Conservation (phyloP, 2,797 vertebrate species). For the Galago senegalensis region DNA sequence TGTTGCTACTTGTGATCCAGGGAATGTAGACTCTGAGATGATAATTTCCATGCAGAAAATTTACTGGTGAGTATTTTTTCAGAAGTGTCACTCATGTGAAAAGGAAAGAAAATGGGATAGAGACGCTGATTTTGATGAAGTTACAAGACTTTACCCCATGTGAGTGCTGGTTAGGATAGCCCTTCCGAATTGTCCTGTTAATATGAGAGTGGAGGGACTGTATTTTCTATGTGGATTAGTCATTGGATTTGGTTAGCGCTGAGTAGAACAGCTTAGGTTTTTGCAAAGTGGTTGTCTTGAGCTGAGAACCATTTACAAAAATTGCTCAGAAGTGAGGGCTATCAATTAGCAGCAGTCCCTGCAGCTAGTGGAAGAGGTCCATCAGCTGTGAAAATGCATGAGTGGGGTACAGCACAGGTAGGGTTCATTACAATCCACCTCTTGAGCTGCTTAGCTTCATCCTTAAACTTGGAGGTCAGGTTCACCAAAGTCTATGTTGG, state of each 20-base stretch:
- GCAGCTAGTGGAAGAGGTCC: background rate
- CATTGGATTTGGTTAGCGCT: background rate
- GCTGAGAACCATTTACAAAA: background rate
- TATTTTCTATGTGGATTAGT: background rate
- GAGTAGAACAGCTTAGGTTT: background rate
- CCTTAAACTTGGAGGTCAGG: background rate
- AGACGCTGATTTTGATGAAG: background rate
- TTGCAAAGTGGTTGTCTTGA: background rate
- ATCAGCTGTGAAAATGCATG: background rate
- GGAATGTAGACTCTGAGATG: background rate
- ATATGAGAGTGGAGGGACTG: background rate
- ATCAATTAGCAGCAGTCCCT: background rate
- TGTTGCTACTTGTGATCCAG: background rate
- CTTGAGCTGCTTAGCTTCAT: background rate
- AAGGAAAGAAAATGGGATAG: background rate
- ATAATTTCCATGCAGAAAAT: background rate
- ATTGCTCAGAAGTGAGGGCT: background rate
- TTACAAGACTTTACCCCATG: background rate
- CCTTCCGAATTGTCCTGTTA: background rate
- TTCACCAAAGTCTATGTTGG: background rate
- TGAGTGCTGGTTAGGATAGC: background rate
- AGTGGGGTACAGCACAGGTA: rapidly evolving
- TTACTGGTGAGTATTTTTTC: background rate
- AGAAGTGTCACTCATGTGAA: background rate
- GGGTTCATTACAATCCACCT: too few relatives aligned